Percentiles rank a stretch among this genome's conserved stretches.
Conservation (phyloP, 2,888 invertebrate genomes). For the Rhagium mordax region DNA sequence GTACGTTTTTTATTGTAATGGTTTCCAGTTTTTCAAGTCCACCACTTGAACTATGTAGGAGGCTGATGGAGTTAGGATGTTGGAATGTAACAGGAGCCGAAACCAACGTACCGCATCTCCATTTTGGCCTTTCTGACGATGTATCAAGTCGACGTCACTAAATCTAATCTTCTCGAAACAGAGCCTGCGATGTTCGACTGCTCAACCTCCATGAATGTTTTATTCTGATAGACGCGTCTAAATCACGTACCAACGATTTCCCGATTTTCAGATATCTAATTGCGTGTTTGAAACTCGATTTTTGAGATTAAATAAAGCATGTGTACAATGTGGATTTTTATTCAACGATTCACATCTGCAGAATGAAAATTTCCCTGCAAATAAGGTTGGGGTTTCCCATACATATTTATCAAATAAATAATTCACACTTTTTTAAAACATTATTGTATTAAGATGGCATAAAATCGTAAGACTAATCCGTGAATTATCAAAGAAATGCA, state of each 20-base stretch:
- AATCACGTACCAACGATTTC: conserved; percentile 50
- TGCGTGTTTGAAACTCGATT: conserved; percentile 41
- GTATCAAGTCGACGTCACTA: conserved; percentile 51
- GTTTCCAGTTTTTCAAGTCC: background rate
- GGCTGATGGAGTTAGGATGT: conserved; percentile 19
- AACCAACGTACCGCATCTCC: conserved; percentile 39
- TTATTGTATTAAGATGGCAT: background rate
- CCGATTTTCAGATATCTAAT: conserved; percentile 50
- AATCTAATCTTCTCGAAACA: conserved; percentile 53
- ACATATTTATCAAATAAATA: background rate
- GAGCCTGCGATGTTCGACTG: conserved; percentile 43
- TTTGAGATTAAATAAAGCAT: conserved; percentile 31
- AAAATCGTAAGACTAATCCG: background rate
- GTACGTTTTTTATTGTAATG: background rate
- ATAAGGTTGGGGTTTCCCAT: background rate
- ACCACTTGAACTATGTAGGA: background rate
- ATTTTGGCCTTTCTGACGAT: conserved; percentile 40
- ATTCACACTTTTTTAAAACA: background rate
- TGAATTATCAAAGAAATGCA: too few relatives aligned
- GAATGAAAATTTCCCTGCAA: background rate
- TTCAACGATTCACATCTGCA: conserved; percentile 11
- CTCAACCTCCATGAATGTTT: conserved; percentile 54
- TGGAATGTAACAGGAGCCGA: conserved; percentile 32
- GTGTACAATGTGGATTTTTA: conserved; percentile 16
- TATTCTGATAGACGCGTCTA: conserved; percentile 50